phyloP scores from a whole-genome alignment of 2,888 invertebrate genomes.

The Andrena chrysosceles region DNA sequence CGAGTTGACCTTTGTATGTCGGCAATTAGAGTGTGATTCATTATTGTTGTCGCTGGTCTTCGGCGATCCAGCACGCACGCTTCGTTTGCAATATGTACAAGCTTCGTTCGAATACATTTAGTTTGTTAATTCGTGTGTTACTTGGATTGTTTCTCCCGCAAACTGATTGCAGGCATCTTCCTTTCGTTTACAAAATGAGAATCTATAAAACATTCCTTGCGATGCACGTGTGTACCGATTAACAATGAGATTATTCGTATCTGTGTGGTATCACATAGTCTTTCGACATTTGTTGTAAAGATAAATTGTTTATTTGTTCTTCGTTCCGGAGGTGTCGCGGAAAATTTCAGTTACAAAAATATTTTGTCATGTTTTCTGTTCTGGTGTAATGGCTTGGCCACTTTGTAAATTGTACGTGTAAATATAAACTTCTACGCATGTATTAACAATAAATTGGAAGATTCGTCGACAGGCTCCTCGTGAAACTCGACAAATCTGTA shows the following conservation, averaged over 20 bases:
- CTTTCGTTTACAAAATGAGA: neutral
- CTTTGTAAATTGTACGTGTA: constrained; percentile 3
- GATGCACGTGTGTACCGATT: neutral
- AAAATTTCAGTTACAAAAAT: constrained; percentile 53
- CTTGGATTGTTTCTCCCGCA: too few relatives aligned
- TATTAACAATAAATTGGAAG: constrained; percentile 42
- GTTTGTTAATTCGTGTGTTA: too few relatives aligned
- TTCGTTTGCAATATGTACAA: neutral
- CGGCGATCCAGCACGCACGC: neutral
- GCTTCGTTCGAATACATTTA: too few relatives aligned
- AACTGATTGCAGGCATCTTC: neutral
- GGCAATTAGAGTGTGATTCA: constrained; percentile 13
- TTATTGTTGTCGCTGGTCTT: neutral
- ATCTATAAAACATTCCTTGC: constrained; percentile 1
- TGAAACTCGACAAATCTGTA: constrained; percentile 35
- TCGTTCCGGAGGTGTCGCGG: neutral
- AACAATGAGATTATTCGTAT: neutral
- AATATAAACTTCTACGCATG: constrained; percentile 26
- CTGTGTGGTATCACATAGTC: constrained; percentile 46
- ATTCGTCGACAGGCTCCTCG: constrained; percentile 29
- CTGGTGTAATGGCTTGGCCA: constrained; percentile 1
- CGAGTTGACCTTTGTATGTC: neutral
- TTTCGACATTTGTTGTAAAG: neutral
- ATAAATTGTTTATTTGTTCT: too few relatives aligned
- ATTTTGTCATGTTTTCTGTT: constrained; percentile 38